Percentiles rank a stretch among this genome's conserved stretches.
phyloP scores from a whole-genome alignment of 2,888 invertebrate genomes.

The Clusia tigrina region DNA sequence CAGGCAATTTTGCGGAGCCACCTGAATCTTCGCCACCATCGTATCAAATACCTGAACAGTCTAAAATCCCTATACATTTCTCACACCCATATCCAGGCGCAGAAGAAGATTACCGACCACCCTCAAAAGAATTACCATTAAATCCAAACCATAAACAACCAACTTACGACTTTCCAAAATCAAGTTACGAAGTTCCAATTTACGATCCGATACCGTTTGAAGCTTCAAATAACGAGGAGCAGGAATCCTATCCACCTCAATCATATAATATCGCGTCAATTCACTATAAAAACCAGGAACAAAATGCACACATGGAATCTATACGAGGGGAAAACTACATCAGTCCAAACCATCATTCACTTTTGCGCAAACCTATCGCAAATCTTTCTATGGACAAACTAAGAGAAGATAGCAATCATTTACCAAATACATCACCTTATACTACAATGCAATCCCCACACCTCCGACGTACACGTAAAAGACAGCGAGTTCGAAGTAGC shows the following conservation, averaged over 20 bases:
- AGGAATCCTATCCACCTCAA: conserved; percentile 57
- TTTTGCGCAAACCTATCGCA: conserved; percentile 30
- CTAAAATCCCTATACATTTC: conserved; percentile 28
- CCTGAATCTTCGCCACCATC: conserved; percentile 32
- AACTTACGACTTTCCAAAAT: conserved; percentile 59
- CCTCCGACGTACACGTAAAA: conserved; percentile 44
- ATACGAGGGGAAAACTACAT: not conserved
- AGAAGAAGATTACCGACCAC: conserved; percentile 35
- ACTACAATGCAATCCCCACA: conserved; percentile 29
- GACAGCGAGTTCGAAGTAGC: conserved; percentile 28
- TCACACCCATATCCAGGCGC: conserved; percentile 40
- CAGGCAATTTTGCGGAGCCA: conserved; percentile 48
- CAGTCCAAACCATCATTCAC: not conserved
- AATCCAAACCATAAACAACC: conserved; percentile 55
- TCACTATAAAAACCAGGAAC: not conserved
- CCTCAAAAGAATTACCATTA: conserved; percentile 54
- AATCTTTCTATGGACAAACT: conserved; percentile 22
- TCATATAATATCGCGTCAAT: conserved; percentile 17
- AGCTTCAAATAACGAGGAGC: conserved; percentile 47
- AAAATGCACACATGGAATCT: not conserved
- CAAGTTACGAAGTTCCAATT: conserved; percentile 63
- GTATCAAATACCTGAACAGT: conserved; percentile 4
- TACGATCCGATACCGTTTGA: conserved; percentile 61
- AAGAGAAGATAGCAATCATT: conserved; percentile 38
- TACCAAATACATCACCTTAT: conserved; percentile 33